Conservation (phyloP, 2,888 invertebrate genomes). For the Clostera curtula region DNA sequence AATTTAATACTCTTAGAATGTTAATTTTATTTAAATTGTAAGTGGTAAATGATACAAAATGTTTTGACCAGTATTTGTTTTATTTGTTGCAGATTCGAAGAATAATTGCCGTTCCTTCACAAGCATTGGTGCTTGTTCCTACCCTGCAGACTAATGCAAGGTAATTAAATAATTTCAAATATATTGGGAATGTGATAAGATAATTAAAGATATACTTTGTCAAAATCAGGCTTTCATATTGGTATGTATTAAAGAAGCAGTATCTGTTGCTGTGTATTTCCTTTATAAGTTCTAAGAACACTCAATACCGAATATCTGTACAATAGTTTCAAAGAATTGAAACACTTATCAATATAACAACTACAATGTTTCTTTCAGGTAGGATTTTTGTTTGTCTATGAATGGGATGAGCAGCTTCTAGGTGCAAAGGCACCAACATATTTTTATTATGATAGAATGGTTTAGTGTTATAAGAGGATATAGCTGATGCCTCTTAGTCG, state of each 20-base stretch:
- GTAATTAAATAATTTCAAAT: slow-evolving; percentile 11
- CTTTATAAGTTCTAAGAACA: too few species aligned
- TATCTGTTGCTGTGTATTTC: too few species aligned
- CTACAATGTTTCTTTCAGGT: slow-evolving; percentile 47
- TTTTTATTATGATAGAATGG: slow-evolving; percentile 68
- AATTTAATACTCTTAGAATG: too few species aligned
- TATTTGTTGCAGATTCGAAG: slow-evolving; percentile 17
- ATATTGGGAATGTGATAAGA: too few species aligned
- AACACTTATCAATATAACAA: slow-evolving; percentile 14
- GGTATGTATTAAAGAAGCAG: not conserved
- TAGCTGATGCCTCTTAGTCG: slow-evolving; percentile 76
- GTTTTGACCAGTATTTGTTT: not conserved
- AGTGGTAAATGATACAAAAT: too few species aligned
- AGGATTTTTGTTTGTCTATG: slow-evolving; percentile 45
- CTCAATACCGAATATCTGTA: too few species aligned
- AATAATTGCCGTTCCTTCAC: slow-evolving; percentile 10
- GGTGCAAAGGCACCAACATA: slow-evolving; percentile 63
- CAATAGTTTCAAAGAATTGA: too few species aligned
- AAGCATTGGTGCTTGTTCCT: slow-evolving; percentile 22
- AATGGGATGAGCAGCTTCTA: slow-evolving; percentile 50
- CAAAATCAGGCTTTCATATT: too few species aligned
- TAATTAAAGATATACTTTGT: too few species aligned
- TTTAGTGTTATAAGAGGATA: slow-evolving; percentile 64
- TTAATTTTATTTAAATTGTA: too few species aligned
- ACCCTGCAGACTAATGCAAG: slow-evolving; percentile 26